These are phyloP conservation scores for Troilus luridus DNA, from an alignment of 2,888 invertebrate species.

Conservation along the genomic window DNA sequence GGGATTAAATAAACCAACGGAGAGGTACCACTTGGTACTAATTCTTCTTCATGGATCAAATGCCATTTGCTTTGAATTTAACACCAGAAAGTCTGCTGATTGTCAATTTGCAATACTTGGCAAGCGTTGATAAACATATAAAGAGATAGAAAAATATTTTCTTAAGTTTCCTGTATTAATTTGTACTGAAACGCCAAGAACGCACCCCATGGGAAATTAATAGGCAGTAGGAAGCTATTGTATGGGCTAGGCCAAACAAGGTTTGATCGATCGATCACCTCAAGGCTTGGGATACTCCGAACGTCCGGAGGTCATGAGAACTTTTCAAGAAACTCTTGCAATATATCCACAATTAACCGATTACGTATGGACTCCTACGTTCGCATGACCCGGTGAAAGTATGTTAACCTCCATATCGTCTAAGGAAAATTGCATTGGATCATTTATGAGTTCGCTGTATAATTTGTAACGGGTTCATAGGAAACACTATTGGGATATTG, in stretches of 20 bases:
- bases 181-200: neutral
- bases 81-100: too few species aligned
- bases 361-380: neutral
- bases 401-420: neutral
- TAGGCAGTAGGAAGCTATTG: conserved; percentile 27
- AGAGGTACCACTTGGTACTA: too few species aligned
- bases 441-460: neutral
- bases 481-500: neutral
- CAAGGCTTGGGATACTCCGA: neutral
- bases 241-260: conserved; percentile 9
- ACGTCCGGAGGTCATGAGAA: neutral
- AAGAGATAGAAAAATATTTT: too few species aligned
- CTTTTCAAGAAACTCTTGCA: neutral
- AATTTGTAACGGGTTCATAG: neutral
- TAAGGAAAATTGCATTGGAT: neutral
- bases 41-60: too few species aligned
- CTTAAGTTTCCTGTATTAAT: neutral
- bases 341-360: neutral
- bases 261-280: neutral
- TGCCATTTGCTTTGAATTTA: too few species aligned
- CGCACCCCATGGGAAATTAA: neutral
- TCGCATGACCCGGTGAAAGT: neutral
- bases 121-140: too few species aligned
- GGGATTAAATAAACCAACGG: too few species aligned
- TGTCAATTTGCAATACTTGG: too few species aligned